Evolutionary conservation across 1,140 invertebrate genomes (phyloP).

Genomic region (Euglossa dilemma): DNA sequence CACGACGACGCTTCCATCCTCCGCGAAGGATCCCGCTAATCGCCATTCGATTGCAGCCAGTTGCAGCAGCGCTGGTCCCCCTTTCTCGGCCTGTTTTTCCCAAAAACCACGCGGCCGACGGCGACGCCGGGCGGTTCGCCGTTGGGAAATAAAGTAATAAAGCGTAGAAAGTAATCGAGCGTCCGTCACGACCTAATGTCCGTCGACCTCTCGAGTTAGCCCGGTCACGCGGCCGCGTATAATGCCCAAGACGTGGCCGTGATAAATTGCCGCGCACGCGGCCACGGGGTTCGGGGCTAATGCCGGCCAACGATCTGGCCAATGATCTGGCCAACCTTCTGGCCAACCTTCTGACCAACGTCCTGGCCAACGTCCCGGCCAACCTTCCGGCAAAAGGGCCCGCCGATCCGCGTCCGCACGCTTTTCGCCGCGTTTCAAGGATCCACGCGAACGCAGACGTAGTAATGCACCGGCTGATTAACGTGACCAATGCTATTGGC

Average conservation of each 20-base stretch:
- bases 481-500: slow-evolving; percentile 36
- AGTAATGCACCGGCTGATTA: slow-evolving; percentile 40
- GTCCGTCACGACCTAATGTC: slow-evolving; percentile 52
- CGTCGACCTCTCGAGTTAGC: slow-evolving; percentile 35
- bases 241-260: slow-evolving; percentile 45
- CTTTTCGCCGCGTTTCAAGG: slow-evolving; percentile 39
- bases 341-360: background rate
- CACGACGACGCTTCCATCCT: too few species aligned
- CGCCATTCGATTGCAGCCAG: too few species aligned
- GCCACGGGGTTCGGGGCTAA: background rate
- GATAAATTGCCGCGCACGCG: slow-evolving; percentile 32
- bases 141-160: slow-evolving; percentile 16
- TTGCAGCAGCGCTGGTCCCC: too few species aligned
- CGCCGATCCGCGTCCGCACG: slow-evolving; percentile 9
- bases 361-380: background rate
- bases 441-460: slow-evolving; percentile 15
- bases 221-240: slow-evolving; percentile 36
- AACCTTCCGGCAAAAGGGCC: background rate
- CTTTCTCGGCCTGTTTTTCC: too few species aligned
- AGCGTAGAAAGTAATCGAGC: slow-evolving; percentile 46
- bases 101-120: too few species aligned
- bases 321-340: background rate
- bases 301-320: background rate
- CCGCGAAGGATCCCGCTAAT: too few species aligned
- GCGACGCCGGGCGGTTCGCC: background rate